Evolutionary conservation across 2,797 vertebrate genomes (phyloP), one percentile per base, ranked within the genome.

Genomic region (Echiichthys vipera): DNA sequence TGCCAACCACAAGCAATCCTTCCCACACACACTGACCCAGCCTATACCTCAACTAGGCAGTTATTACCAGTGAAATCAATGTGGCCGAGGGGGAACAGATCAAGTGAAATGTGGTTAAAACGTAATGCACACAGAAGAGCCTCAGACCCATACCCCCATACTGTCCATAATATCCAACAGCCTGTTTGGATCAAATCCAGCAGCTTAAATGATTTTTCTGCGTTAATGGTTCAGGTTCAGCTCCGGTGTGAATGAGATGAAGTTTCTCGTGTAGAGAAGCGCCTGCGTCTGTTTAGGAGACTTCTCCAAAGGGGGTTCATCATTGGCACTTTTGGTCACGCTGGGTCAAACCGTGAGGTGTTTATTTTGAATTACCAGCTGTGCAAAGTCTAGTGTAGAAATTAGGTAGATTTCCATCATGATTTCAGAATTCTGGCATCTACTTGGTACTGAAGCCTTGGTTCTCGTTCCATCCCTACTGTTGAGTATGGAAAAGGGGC

Each of bases 1-100:
- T 72, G 43, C 20, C 30, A n/a, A 66, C 76, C 69, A 53, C 54
- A 69, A 63, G 55, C 32, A 55, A 45, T n/a, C 25, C 40, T 20
- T 27, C 55, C 29, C 37, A 51, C 36, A 49, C 43, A 50, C 42
- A 6, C 37, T 0, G 27, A 58, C 2, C n/a, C 57, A 27, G 43
- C 29, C 30, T 17, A 61, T 4, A 40, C 58, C 51, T 57, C 50
- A 37, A 30, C 37, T 13, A 47, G 18, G 10, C 27, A 51, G 39
- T 30, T 58, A 29, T 65, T 62, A 61, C 20, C 55, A 55, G 27
- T n/a, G 36, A 55, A 59, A 46, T 55, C 2, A 37, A 36, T 29
- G 37, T 53, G 39, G 50, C n/a, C 7, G 37, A 47, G 13, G 24
- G 4, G 45, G 36, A 27, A 61, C 15, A 34, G 39, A 69, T 69